Conservation (phyloP, 2,113 vertebrate genomes). For the Cyanocitta stelleri region DNA sequence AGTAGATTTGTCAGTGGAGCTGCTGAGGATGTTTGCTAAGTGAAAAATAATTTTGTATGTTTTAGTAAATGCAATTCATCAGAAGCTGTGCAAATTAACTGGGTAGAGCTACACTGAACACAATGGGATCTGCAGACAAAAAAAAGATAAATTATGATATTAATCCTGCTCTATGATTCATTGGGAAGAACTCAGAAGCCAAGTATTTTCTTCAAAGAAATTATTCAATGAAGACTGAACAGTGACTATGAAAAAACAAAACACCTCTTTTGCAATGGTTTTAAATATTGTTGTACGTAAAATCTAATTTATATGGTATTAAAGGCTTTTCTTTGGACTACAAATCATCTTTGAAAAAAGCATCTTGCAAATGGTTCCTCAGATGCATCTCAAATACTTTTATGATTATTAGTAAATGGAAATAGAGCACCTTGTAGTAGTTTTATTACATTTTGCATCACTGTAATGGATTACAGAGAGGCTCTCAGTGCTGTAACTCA, state of each 20-base stretch:
- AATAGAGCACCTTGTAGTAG: constrained; percentile 38
- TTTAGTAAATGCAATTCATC: background rate
- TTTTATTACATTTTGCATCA: constrained; percentile 18
- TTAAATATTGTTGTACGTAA: constrained; percentile 51
- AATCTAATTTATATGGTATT: constrained; percentile 50
- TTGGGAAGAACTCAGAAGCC: background rate
- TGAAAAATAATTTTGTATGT: background rate
- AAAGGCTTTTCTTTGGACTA: background rate
- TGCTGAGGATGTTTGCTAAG: background rate
- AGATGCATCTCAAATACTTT: constrained; percentile 27
- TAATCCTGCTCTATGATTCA: constrained; percentile 31
- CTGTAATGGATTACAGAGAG: background rate
- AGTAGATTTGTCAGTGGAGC: background rate
- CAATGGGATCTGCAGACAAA: constrained; percentile 6
- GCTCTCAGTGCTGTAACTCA: background rate
- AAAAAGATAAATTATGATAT: constrained; percentile 22
- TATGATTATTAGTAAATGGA: constrained; percentile 43
- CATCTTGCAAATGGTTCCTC: background rate
- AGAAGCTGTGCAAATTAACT: background rate
- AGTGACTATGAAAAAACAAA: constrained; percentile 35
- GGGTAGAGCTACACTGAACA: background rate
- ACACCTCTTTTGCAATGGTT: background rate
- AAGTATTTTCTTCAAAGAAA: background rate
- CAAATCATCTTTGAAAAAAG: constrained; percentile 40
- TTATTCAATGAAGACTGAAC: constrained; percentile 4